Evolutionary conservation across 2,888 invertebrate species (phyloP).

Genomic region (Incurvaria masculella): DNA sequence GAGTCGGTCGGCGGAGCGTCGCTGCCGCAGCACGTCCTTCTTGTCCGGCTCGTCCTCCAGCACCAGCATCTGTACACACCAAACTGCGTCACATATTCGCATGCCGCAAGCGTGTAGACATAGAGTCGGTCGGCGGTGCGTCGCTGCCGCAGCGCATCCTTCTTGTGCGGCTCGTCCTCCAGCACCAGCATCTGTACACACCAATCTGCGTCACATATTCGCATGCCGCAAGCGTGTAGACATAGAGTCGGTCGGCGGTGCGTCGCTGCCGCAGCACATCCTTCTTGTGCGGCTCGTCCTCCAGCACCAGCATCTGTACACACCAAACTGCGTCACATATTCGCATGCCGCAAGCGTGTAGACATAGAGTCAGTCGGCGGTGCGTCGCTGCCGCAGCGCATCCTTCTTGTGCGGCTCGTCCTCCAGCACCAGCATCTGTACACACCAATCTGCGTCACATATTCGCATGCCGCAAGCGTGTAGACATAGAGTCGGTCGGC

Average conservation of each 20-base stretch:
- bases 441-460: constrained; percentile 73
- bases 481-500: constrained; percentile 84
- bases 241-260: constrained; percentile 75
- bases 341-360: too few species aligned
- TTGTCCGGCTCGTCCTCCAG: constrained; percentile 61
- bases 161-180: constrained; percentile 59
- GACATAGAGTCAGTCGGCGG: constrained; percentile 77
- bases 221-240: constrained; percentile 87
- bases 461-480: constrained; percentile 86
- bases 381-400: constrained; percentile 64
- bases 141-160: constrained; percentile 63
- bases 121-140: constrained; percentile 77
- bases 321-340: too few species aligned
- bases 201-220: constrained; percentile 81
- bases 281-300: constrained; percentile 57
- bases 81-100: too few species aligned
- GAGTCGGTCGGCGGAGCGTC: constrained; percentile 70
- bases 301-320: constrained; percentile 68
- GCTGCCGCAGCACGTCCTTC: constrained; percentile 62
- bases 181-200: constrained; percentile 61
- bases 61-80: constrained; percentile 71
- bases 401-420: constrained; percentile 59
- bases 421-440: constrained; percentile 64
- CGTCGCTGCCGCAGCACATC: constrained; percentile 66
- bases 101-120: too few species aligned